phyloP scores from a whole-genome alignment of 2,797 vertebrate genomes.

The Petrocephalus sullivani region DNA sequence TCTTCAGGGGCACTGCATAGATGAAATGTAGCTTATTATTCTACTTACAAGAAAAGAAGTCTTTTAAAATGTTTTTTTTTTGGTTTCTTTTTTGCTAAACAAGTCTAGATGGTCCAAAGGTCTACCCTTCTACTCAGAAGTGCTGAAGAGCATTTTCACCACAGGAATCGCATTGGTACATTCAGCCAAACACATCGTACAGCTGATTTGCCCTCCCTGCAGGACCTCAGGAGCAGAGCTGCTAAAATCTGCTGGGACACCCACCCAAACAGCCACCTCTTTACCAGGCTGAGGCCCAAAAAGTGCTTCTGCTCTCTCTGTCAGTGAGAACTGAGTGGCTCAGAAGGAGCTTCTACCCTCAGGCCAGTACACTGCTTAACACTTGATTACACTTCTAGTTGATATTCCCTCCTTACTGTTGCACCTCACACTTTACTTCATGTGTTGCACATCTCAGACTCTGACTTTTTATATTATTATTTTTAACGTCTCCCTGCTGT shows the following conservation, averaged over 20 bases:
- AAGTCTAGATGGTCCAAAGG: not conserved
- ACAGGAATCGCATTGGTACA: not conserved
- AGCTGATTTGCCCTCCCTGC: not conserved
- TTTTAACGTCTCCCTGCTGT: not conserved
- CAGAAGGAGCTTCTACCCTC: no score
- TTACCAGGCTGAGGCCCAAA: no score
- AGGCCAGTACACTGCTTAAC: no score
- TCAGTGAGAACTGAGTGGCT: no score
- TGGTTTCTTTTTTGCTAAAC: no score
- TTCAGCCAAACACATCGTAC: not conserved
- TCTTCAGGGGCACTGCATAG: not conserved
- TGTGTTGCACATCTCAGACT: not conserved
- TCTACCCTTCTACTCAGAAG: not conserved
- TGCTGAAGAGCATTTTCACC: not conserved
- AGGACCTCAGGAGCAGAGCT: not conserved
- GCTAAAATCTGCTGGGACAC: no score
- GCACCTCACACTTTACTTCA: no score
- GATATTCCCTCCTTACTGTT: no score
- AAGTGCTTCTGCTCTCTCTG: no score
- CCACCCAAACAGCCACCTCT: no score
- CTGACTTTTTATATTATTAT: not conserved
- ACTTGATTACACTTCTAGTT: no score
- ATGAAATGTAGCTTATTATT: not conserved
- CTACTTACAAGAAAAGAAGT: not conserved
- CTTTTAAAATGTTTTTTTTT: not conserved